Evolutionary conservation across 2,797 vertebrate species (phyloP).

Genomic region (Syngnathus rostellatus): DNA sequence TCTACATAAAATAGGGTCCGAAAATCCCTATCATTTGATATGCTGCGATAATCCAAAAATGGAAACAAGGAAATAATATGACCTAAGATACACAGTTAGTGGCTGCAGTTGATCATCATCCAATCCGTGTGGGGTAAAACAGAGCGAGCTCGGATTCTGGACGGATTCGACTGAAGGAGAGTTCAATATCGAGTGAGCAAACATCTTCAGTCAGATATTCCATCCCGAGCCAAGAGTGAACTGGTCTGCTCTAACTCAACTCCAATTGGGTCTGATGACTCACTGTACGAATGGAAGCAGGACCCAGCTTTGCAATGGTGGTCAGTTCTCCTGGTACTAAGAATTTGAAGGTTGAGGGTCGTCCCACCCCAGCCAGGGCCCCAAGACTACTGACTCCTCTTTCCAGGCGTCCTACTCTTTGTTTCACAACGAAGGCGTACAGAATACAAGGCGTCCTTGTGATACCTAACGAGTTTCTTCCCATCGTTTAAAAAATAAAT

Average conservation of each 20-base stretch:
- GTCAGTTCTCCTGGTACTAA: background rate
- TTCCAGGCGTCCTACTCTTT: slow-evolving; percentile 62
- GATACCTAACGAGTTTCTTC: slow-evolving; percentile 68
- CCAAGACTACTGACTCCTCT: slow-evolving; percentile 44
- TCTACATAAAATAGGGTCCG: slow-evolving; percentile 46
- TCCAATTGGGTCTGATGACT: background rate
- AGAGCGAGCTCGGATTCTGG: background rate
- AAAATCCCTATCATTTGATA: background rate
- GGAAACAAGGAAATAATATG: slow-evolving; percentile 22
- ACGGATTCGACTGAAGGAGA: too few species aligned
- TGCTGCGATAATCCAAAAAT: background rate
- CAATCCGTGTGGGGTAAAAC: background rate
- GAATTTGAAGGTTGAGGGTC: background rate
- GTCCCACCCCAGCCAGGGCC: background rate
- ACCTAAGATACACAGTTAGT: background rate
- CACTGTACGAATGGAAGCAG: background rate
- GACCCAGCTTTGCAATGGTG: background rate
- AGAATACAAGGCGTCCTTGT: slow-evolving; percentile 76
- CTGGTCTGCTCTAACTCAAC: background rate
- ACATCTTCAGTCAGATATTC: background rate
- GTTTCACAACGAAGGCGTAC: slow-evolving; percentile 57
- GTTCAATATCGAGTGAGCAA: background rate
- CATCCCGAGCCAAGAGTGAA: background rate
- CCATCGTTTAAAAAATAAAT: slow-evolving; percentile 26
- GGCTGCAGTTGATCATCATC: background rate